phyloP scores from a whole-genome alignment of 2,797 vertebrate species.

The Mustela erminea region DNA sequence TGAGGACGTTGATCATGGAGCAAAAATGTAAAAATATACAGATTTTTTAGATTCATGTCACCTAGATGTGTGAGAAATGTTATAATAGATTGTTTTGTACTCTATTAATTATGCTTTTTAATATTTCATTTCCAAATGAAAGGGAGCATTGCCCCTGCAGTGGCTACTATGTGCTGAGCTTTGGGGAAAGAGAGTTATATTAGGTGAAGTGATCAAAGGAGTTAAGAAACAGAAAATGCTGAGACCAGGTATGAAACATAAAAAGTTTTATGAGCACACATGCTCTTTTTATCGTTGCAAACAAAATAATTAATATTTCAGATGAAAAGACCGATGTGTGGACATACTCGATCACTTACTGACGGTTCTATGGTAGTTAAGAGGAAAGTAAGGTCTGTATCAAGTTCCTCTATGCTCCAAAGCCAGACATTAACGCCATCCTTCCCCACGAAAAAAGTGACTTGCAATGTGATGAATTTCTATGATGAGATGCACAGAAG shows the following conservation, averaged over 20 bases:
- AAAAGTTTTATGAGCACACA: background rate
- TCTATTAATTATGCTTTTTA: conserved; percentile 37
- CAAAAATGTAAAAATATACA: background rate
- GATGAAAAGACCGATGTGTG: background rate
- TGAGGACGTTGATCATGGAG: background rate
- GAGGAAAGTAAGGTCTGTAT: background rate
- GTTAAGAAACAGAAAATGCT: background rate
- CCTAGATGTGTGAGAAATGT: background rate
- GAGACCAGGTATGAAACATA: background rate
- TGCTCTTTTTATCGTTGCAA: background rate
- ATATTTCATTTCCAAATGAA: conserved; percentile 35
- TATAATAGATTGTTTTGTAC: background rate
- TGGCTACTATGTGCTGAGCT: background rate
- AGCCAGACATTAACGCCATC: background rate
- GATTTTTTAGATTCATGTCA: background rate
- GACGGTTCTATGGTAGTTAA: too few relatives aligned
- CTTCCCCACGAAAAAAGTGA: too few relatives aligned
- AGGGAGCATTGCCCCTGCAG: background rate
- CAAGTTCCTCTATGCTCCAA: background rate
- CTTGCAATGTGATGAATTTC: background rate
- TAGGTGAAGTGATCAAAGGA: background rate
- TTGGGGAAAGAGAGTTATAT: background rate
- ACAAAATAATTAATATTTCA: background rate
- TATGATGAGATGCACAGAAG: background rate
- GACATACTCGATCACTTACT: background rate